Conservation (phyloP, 2,888 invertebrate species). For the Apotomis turbidana region DNA sequence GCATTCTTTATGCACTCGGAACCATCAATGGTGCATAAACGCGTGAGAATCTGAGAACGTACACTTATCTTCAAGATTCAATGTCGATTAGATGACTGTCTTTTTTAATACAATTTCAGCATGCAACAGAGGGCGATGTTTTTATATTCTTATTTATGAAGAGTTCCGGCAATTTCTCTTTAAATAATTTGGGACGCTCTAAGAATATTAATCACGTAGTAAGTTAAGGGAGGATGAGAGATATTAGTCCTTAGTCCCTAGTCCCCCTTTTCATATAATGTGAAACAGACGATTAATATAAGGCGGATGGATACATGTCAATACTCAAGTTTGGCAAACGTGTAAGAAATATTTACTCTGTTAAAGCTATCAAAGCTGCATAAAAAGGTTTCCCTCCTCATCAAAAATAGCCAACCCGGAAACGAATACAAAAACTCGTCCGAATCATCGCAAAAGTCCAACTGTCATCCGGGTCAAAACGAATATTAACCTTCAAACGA, state of each 20-base stretch:
- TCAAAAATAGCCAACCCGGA: conserved; percentile 27
- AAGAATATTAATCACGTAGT: conserved; percentile 14
- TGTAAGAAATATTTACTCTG: not conserved
- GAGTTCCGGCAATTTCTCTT: not conserved
- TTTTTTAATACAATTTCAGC: not conserved
- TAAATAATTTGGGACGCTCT: conserved; percentile 16
- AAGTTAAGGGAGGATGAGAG: not conserved
- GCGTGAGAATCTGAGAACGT: not conserved
- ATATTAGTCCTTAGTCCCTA: not conserved
- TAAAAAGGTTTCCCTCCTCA: conserved; percentile 5
- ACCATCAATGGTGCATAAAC: conserved; percentile 18
- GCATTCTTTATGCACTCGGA: conserved; percentile 23
- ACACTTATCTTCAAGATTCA: not conserved
- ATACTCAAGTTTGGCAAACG: not conserved
- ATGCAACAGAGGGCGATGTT: not conserved
- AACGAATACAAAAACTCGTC: conserved; percentile 26
- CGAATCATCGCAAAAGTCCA: conserved; percentile 44
- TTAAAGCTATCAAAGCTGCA: conserved; percentile 5
- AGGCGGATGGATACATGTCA: not conserved
- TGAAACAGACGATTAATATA: not conserved
- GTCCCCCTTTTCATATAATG: not conserved
- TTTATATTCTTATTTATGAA: not conserved
- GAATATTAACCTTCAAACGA: conserved; percentile 82
- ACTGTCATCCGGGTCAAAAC: conserved; percentile 67
- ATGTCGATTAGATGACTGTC: not conserved